Conservation (phyloP, 2,888 invertebrate species). For the Poecilus cupreus region DNA sequence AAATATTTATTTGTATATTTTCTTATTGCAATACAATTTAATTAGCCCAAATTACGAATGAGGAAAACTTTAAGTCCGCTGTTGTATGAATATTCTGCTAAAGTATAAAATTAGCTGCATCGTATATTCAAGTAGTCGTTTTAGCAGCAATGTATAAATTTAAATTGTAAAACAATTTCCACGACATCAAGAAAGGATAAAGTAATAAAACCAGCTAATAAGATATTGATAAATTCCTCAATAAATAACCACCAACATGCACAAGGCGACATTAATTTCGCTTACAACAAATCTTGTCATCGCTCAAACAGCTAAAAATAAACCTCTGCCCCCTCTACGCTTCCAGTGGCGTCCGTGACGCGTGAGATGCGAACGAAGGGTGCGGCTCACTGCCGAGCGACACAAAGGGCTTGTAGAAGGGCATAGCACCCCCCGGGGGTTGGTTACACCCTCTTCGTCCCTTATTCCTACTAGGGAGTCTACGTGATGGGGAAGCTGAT, state of each 20-base stretch:
- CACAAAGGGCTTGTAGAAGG: slow-evolving; percentile 29
- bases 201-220: neutral
- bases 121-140: too few relatives aligned
- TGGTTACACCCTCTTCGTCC: neutral
- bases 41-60: too few relatives aligned
- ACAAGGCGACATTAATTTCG: neutral
- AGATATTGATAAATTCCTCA: neutral
- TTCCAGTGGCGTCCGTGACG: neutral
- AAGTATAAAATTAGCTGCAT: too few relatives aligned
- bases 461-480: neutral
- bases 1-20: too few relatives aligned
- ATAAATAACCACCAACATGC: neutral
- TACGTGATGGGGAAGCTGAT: neutral
- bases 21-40: too few relatives aligned
- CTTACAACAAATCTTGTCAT: neutral
- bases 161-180: too few relatives aligned
- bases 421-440: neutral
- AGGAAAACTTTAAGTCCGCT: too few relatives aligned
- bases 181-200: too few relatives aligned
- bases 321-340: neutral
- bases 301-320: neutral
- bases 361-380: neutral
- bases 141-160: too few relatives aligned
- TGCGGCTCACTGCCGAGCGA: neutral
- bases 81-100: too few relatives aligned